Conservation (phyloP, 2,888 invertebrate genomes). For the Drosophila kambysellisi region DNA sequence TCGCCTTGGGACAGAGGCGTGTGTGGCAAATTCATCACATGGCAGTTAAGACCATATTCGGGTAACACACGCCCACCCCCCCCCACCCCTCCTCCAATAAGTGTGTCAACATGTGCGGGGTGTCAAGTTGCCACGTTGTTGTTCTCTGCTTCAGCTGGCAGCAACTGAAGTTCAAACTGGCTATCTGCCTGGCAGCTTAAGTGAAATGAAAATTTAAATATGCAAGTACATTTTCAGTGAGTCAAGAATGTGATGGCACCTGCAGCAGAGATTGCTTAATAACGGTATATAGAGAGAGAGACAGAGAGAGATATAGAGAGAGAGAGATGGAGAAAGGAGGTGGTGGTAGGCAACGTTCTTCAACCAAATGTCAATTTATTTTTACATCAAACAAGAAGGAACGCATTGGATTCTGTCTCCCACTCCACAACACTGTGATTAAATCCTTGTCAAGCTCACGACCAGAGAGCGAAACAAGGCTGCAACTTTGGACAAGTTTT, state of each 20-base stretch:
- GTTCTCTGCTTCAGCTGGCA: conserved; percentile 13
- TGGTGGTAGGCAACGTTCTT: conserved; percentile 33
- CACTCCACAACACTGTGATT: background rate
- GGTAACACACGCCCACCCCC: background rate
- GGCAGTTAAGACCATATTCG: conserved; percentile 9
- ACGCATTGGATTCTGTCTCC: conserved; percentile 32
- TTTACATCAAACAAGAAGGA: conserved; percentile 60
- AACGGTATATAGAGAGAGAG: background rate
- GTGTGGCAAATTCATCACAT: conserved; percentile 57
- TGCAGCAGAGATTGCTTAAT: conserved; percentile 45
- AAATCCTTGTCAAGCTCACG: conserved; percentile 15
- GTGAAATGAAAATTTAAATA: conserved; percentile 68
- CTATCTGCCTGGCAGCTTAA: conserved; percentile 32
- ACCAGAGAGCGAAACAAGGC: conserved; percentile 20
- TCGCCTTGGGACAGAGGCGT: conserved; percentile 49
- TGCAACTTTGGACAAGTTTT: conserved; percentile 73
- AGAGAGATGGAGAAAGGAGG: background rate
- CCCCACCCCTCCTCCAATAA: conserved; percentile 26
- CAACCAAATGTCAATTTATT: conserved; percentile 80
- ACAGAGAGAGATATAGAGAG: background rate
- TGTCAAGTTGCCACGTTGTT: conserved; percentile 28
- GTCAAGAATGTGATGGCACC: conserved; percentile 60
- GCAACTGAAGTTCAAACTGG: conserved; percentile 10
- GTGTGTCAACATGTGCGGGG: conserved; percentile 62
- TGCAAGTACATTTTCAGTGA: conserved; percentile 65